These are phyloP conservation scores for Pachyseris speciosa DNA, from an alignment of 64 coral and sea anemone species.

Conservation along the genomic window DNA sequence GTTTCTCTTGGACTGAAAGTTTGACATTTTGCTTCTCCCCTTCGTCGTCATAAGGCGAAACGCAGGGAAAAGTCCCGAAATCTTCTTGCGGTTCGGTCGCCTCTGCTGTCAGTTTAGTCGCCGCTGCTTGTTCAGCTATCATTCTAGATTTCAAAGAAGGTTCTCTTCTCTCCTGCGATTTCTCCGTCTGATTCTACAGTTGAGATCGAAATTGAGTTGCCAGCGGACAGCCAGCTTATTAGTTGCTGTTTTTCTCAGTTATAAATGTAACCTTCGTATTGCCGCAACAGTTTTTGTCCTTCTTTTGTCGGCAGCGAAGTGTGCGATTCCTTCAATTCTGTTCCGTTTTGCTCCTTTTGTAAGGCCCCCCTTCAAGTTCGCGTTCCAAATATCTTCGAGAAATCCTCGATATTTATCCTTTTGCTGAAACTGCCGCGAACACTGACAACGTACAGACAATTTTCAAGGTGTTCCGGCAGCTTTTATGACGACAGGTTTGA, in stretches of 20 bases:
- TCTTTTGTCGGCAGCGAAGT: neutral
- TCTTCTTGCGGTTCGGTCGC: constrained; percentile 68
- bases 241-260: neutral
- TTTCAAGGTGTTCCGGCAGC: too few relatives aligned
- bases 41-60: constrained; percentile 76
- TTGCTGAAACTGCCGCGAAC: too few relatives aligned
- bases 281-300: neutral
- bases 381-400: too few relatives aligned
- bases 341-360: too few relatives aligned
- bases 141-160: constrained; percentile 7
- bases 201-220: neutral
- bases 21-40: constrained; percentile 2
- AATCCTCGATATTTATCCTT: too few relatives aligned
- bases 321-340: too few relatives aligned
- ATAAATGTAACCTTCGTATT: neutral
- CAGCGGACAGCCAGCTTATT: neutral
- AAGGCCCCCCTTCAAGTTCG: too few relatives aligned
- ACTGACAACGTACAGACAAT: too few relatives aligned
- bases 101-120: constrained; percentile 18
- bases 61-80: constrained; percentile 81
- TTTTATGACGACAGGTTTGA: neutral
- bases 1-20: constrained; percentile 68
- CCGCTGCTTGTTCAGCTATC: constrained; percentile 6
- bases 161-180: neutral
- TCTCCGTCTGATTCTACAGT: neutral